Conservation (phyloP, 2,113 vertebrate species). For the Cephalopholis sonnerati region DNA sequence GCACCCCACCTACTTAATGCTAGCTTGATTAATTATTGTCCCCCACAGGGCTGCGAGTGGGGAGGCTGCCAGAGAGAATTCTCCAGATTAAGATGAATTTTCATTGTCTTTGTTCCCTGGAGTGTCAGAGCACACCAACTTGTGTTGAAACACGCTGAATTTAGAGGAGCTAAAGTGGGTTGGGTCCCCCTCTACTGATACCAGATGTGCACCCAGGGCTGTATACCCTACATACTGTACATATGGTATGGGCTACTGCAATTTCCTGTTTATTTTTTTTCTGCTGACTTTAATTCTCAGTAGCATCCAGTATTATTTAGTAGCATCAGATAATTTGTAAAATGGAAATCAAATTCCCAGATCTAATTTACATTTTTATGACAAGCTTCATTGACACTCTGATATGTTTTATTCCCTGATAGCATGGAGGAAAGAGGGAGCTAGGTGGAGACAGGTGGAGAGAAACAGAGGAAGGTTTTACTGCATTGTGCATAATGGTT, state of each 20-base stretch:
- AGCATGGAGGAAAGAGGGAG: constrained; percentile 21
- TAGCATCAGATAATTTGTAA: constrained; percentile 77
- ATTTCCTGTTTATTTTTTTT: constrained; percentile 46
- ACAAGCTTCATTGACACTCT: constrained; percentile 80
- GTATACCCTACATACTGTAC: neutral
- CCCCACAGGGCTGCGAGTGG: constrained; percentile 60
- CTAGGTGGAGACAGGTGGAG: constrained; percentile 21
- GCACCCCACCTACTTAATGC: constrained; percentile 81
- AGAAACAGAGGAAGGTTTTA: constrained; percentile 12
- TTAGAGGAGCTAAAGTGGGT: constrained; percentile 41
- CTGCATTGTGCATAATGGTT: constrained; percentile 30
- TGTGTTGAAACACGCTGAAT: constrained; percentile 46
- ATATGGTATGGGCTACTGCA: neutral
- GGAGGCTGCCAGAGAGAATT: constrained; percentile 66
- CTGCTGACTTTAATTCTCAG: constrained; percentile 41
- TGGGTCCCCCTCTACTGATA: neutral
- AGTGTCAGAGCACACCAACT: constrained; percentile 51
- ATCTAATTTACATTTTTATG: constrained; percentile 80
- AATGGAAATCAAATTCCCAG: constrained; percentile 77
- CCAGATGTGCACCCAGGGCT: constrained; percentile 39
- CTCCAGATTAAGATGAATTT: constrained; percentile 77
- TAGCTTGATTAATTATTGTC: constrained; percentile 83
- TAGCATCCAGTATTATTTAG: constrained; percentile 63
- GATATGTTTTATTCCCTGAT: constrained; percentile 75
- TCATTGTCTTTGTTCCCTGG: constrained; percentile 64